phyloP scores from a whole-genome alignment of 2,113 vertebrate species.

The Galbula dea region DNA sequence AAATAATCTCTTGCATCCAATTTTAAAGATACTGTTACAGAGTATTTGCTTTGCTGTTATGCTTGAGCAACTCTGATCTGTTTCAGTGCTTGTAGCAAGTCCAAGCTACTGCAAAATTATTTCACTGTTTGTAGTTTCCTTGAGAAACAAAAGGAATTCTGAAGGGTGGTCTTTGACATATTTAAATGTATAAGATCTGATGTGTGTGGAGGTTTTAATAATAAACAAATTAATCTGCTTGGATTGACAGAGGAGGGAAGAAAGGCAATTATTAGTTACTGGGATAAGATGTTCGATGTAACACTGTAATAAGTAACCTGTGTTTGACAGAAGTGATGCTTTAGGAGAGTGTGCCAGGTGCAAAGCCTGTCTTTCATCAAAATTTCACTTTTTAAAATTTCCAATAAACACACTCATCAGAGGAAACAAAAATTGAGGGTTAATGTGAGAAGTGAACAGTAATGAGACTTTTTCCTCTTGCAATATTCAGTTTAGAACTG shows the following conservation, averaged over 20 bases:
- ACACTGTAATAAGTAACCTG: neutral
- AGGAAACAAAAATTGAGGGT: neutral
- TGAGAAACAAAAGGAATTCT: neutral
- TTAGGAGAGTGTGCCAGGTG: neutral
- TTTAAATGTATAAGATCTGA: neutral
- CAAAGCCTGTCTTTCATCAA: neutral
- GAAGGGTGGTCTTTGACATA: neutral
- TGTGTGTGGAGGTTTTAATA: neutral
- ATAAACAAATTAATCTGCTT: neutral
- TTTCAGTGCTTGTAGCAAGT: constrained; percentile 19
- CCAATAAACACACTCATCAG: neutral
- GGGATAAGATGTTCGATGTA: neutral
- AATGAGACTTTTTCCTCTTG: neutral
- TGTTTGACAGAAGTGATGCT: neutral
- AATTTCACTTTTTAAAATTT: neutral
- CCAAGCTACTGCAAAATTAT: neutral
- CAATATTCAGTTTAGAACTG: neutral
- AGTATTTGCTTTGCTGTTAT: neutral
- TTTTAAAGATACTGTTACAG: neutral
- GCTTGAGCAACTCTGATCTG: neutral
- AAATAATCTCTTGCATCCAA: neutral
- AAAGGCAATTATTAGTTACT: neutral
- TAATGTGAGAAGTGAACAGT: neutral
- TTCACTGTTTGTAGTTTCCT: neutral
- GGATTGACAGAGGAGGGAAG: neutral